Conservation (phyloP, 2,113 vertebrate species). For the Maccullochella peelii region DNA sequence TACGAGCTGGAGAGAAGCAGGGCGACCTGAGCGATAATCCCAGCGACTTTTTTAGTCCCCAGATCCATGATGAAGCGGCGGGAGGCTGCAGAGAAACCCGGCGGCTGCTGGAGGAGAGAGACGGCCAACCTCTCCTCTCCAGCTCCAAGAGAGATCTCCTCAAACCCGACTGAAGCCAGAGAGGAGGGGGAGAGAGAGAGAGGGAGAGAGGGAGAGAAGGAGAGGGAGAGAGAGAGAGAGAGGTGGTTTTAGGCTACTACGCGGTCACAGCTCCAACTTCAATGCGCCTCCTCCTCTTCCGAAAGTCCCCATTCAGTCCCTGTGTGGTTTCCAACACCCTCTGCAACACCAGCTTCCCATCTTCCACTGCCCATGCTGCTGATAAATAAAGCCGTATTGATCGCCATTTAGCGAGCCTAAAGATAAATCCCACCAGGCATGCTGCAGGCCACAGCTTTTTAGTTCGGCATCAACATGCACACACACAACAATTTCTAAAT, state of each 20-base stretch:
- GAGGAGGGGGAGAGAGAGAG: neutral
- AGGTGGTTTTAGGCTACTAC: neutral
- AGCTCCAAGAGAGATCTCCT: slow-evolving; percentile 56
- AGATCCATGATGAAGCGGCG: slow-evolving; percentile 48
- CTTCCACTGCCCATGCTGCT: slow-evolving; percentile 3
- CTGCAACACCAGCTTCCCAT: neutral
- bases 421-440: neutral
- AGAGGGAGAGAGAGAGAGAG: neutral
- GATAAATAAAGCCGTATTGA: neutral
- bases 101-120: slow-evolving; percentile 51
- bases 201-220: neutral
- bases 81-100: slow-evolving; percentile 39
- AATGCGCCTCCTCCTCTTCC: slow-evolving; percentile 19
- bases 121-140: slow-evolving; percentile 58
- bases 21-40: slow-evolving; percentile 59
- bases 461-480: neutral
- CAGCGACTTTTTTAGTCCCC: slow-evolving; percentile 44
- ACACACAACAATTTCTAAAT: neutral
- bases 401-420: neutral
- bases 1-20: slow-evolving; percentile 49
- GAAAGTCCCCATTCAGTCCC: slow-evolving; percentile 10
- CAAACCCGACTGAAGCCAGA: neutral
- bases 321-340: neutral
- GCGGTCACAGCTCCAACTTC: slow-evolving; percentile 13
- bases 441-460: neutral